These are phyloP conservation scores for Ahaetulla prasina DNA, from an alignment of 2,113 vertebrate genomes.

Conservation along the genomic window DNA sequence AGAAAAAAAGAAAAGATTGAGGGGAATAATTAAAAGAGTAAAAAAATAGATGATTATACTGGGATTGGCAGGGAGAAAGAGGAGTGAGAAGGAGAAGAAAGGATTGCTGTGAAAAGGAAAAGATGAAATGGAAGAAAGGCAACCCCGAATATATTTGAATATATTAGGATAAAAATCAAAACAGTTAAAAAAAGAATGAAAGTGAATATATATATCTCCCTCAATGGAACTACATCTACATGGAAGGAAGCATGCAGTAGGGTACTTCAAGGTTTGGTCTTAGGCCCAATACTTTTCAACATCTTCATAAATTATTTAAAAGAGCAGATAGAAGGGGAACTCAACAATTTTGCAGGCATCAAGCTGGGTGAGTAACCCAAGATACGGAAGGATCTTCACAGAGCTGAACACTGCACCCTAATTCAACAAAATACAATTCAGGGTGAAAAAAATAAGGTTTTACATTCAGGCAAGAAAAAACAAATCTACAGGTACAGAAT, in stretches of 20 bases:
- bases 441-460: not conserved
- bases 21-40: no score
- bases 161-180: no score
- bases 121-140: no score
- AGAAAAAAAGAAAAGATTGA: no score
- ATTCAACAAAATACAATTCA: not conserved
- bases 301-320: not conserved
- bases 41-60: no score
- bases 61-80: no score
- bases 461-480: not conserved
- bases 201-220: no score
- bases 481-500: not conserved
- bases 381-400: not conserved
- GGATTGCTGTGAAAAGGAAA: no score
- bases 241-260: not conserved
- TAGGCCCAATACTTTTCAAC: not conserved
- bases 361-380: not conserved
- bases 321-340: not conserved
- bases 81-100: no score
- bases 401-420: not conserved
- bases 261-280: no score
- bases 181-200: no score
- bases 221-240: not conserved
- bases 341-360: not conserved
- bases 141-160: no score